Percentiles rank a stretch among this genome's conserved stretches.
phyloP scores from a whole-genome alignment of 2,888 invertebrate species.

The Hirtodrosophila duncani region DNA sequence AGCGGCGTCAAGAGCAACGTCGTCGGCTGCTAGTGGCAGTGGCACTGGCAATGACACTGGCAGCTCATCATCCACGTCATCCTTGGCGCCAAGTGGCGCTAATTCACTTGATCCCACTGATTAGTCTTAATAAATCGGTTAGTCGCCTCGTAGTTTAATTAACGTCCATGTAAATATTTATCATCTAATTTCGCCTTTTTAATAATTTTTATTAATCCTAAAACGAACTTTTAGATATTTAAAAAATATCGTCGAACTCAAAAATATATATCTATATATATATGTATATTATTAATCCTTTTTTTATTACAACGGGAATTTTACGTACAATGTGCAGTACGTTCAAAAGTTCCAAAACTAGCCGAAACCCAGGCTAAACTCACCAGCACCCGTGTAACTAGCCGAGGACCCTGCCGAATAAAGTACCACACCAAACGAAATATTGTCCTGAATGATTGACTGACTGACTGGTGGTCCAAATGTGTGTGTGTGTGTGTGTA shows the following conservation, averaged over 20 bases:
- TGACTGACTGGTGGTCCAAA: too few species aligned
- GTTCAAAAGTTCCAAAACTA: too few species aligned
- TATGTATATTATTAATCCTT: not conserved
- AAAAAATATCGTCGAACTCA: constrained; percentile 65
- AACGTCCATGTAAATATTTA: constrained; percentile 71
- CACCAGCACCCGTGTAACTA: too few species aligned
- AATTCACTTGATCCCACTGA: constrained; percentile 70
- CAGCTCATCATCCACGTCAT: constrained; percentile 25
- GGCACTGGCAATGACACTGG: constrained; percentile 14
- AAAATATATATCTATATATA: constrained; percentile 28
- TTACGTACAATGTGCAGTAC: too few species aligned
- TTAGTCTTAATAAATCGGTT: constrained; percentile 57
- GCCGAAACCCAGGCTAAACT: too few species aligned
- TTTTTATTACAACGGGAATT: too few species aligned
- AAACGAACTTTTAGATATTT: constrained; percentile 62
- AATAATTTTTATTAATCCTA: constrained; percentile 56
- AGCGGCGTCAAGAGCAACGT: constrained; percentile 20
- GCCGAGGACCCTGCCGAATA: too few species aligned
- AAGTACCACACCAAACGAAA: too few species aligned
- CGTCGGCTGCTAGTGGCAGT: constrained; percentile 73
- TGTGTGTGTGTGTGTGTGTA: not conserved
- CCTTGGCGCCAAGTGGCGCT: constrained; percentile 40
- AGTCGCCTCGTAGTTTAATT: constrained; percentile 65
- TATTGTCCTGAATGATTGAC: too few species aligned
- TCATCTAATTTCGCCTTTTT: constrained; percentile 60